Base-by-base conservation (phyloP, 2,888 invertebrate species). In the Boloria selene region DNA sequence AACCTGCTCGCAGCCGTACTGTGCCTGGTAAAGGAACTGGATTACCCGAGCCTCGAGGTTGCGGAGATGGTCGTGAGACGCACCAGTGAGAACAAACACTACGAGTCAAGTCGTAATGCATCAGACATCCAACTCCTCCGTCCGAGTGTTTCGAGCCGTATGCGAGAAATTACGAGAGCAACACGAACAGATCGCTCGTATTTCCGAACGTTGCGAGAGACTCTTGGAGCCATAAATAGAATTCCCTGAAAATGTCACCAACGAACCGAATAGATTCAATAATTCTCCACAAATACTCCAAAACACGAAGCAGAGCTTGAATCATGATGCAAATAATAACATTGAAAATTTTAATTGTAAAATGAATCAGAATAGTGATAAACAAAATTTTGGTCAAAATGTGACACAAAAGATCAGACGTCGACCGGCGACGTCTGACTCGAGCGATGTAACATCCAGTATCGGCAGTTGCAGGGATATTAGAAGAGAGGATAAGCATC, bases 21-120 rank as follows among this genome's bases (percentile, higher is more conserved):
- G 74, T 97, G 97, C 78, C 93, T 98, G 69, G 96, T 98, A 58
- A 97, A 97, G 83, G 98, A 98, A 82, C 88, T 98, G 73, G 98
- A 98, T 86, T 97, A 97, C 86, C 96, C 96, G 16, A 97, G 97
- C 77, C 88, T 98, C 58, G 97, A 98, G 87, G 97, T 98, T 17
- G 96, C 97, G 1, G 97, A 97, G 78, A 97, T 97, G 94, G 97
- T 97, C 4, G 97, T 97, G 75, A 72, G 73, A 22, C 73, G 74
- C 16, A 67, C 60, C 18, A 71, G 50, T 55, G 70, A 56, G 1
- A 72, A 65, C 61, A 67, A 69, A 56, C 56, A 64, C 13, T 56
- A 64, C n/a, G 66, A 64, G 51, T 63, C 64, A 16, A 61, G 61
- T 22, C 71, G 68, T 2, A 70, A 55, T 26, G 70, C 63, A 5